Conservation (phyloP, 2,888 invertebrate genomes). For the Rhopalosiphum nymphaeae region DNA sequence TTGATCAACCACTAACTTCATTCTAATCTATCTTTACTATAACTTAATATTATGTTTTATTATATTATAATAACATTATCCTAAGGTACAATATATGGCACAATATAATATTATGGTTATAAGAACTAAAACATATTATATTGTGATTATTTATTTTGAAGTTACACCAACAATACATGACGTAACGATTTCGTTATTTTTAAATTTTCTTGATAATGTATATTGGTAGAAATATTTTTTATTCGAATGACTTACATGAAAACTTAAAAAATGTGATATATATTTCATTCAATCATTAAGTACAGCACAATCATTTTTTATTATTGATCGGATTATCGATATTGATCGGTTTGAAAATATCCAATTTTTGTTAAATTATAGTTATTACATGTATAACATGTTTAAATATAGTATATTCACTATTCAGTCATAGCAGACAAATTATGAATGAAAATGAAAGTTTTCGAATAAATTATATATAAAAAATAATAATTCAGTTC, state of each 20-base stretch:
- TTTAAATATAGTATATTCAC: not conserved
- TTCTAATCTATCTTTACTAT: not conserved
- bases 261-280: not conserved
- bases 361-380: not conserved
- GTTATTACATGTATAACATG: not conserved
- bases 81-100: too few species aligned
- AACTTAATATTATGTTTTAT: not conserved
- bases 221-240: not conserved
- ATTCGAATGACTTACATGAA: not conserved
- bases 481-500: constrained; percentile 39
- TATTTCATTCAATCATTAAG: not conserved
- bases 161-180: not conserved
- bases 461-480: constrained; percentile 19
- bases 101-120: not conserved
- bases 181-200: not conserved
- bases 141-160: not conserved
- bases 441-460: constrained; percentile 51
- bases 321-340: too few species aligned
- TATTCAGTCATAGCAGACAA: not conserved
- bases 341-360: not conserved
- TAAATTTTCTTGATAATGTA: not conserved
- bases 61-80: not conserved
- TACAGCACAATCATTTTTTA: not conserved
- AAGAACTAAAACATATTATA: not conserved
- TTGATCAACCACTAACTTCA: not conserved